Evolutionary conservation across 2,888 invertebrate species (phyloP).

Genomic region (Limnephilus auricula): DNA sequence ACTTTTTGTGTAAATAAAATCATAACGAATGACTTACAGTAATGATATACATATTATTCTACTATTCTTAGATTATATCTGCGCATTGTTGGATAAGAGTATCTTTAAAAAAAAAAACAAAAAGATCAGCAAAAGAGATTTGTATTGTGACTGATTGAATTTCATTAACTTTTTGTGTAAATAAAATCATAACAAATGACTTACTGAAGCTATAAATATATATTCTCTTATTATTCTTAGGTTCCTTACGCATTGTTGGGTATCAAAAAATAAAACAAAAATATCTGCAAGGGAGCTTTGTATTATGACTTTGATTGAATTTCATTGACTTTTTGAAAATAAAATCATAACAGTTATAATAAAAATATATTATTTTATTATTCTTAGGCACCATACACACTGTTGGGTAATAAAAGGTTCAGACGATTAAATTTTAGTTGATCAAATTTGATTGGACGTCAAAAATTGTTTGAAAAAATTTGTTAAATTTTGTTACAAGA

Average conservation of each 20-base stretch:
- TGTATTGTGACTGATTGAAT: too few relatives aligned
- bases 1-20: background rate
- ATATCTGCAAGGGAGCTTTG: background rate
- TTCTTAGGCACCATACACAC: too few relatives aligned
- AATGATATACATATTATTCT: background rate
- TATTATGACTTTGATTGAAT: too few relatives aligned
- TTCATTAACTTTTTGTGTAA: too few relatives aligned
- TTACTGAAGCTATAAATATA: background rate
- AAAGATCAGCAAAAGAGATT: background rate
- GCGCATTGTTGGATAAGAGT: background rate
- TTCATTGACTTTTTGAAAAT: too few relatives aligned
- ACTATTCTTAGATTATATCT: background rate
- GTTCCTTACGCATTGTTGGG: background rate
- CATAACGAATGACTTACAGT: background rate
- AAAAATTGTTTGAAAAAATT: too few relatives aligned
- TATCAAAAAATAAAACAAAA: background rate
- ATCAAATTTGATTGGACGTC: too few relatives aligned
- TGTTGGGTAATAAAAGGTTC: too few relatives aligned
- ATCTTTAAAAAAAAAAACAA: background rate
- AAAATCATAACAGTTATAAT: too few relatives aligned
- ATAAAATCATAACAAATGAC: background rate
- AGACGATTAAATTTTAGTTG: too few relatives aligned
- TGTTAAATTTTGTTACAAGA: too few relatives aligned
- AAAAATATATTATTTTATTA: too few relatives aligned
- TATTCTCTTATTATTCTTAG: background rate